Conservation (phyloP, 2,113 vertebrate genomes). For the Nothobranchius kuhntae region DNA sequence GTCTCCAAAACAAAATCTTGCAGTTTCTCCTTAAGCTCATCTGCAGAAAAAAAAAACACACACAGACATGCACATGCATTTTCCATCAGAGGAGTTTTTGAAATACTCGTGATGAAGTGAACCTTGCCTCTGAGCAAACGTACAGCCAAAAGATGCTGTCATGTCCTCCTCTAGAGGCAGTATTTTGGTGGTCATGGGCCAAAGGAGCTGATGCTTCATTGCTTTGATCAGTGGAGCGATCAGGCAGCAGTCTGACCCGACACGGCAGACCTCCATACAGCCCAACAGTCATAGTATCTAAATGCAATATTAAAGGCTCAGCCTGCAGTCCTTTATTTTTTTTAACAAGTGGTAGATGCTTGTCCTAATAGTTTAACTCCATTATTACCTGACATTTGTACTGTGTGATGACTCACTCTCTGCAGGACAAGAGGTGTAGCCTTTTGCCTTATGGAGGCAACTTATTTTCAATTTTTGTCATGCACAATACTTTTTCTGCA, state of each 20-base stretch:
- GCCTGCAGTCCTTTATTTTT: constrained; percentile 38
- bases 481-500: neutral
- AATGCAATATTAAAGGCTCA: constrained; percentile 58
- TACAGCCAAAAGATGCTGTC: constrained; percentile 49
- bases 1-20: constrained; percentile 87
- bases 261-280: constrained; percentile 44
- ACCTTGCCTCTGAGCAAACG: constrained; percentile 39
- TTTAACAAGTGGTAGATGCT: constrained; percentile 28
- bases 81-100: constrained; percentile 6
- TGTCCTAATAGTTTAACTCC: constrained; percentile 45
- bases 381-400: constrained; percentile 45
- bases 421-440: constrained; percentile 12
- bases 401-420: constrained; percentile 30
- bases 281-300: constrained; percentile 44
- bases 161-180: constrained; percentile 51
- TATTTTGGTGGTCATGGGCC: constrained; percentile 54
- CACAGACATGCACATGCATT: constrained; percentile 7
- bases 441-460: neutral
- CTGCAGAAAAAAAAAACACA: constrained; percentile 69
- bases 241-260: constrained; percentile 53
- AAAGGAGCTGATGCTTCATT: constrained; percentile 55
- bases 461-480: neutral
- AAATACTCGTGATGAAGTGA: constrained; percentile 30
- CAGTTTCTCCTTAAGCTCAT: constrained; percentile 93
- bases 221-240: constrained; percentile 70